Conservation (phyloP, 1,140 invertebrate species). For the Dreissena rostriformis region DNA sequence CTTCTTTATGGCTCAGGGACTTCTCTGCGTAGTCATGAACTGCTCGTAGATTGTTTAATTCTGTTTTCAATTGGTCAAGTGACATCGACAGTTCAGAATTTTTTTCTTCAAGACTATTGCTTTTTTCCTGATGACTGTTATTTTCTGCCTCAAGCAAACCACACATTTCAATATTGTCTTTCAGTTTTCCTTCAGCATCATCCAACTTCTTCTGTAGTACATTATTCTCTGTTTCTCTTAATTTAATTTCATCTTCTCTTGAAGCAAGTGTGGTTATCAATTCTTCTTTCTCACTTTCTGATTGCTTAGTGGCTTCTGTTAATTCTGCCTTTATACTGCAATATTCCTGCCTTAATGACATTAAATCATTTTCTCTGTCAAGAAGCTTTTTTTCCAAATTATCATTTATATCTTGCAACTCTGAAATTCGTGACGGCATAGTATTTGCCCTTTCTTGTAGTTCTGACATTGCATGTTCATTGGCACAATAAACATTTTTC, state of each 20-base stretch:
- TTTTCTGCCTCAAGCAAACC: slow-evolving; percentile 4
- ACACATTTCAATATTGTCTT: background rate
- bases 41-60: slow-evolving; percentile 3
- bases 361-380: slow-evolving; percentile 36
- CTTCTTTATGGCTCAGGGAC: slow-evolving; percentile 21
- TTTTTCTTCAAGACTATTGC: slow-evolving; percentile 21
- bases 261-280: slow-evolving; percentile 9
- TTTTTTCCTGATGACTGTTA: background rate
- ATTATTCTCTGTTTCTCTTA: background rate
- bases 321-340: background rate
- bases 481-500: slow-evolving; percentile 34
- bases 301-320: slow-evolving; percentile 2
- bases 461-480: slow-evolving; percentile 18
- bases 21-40: slow-evolving; percentile 24
- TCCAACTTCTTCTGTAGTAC: slow-evolving; percentile 2
- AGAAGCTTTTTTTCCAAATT: slow-evolving; percentile 20
- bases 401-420: slow-evolving; percentile 10
- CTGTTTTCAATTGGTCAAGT: slow-evolving; percentile 28
- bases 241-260: slow-evolving; percentile 5
- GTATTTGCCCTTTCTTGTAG: slow-evolving; percentile 7
- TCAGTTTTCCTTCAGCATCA: background rate
- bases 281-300: background rate
- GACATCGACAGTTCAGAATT: slow-evolving; percentile 21
- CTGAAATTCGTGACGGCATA: slow-evolving; percentile 1
- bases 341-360: slow-evolving; percentile 4